Evolutionary conservation across 2,113 vertebrate species (phyloP), one percentile per base, ranked within the genome.

Genomic region (Acrocephalus kingi): DNA sequence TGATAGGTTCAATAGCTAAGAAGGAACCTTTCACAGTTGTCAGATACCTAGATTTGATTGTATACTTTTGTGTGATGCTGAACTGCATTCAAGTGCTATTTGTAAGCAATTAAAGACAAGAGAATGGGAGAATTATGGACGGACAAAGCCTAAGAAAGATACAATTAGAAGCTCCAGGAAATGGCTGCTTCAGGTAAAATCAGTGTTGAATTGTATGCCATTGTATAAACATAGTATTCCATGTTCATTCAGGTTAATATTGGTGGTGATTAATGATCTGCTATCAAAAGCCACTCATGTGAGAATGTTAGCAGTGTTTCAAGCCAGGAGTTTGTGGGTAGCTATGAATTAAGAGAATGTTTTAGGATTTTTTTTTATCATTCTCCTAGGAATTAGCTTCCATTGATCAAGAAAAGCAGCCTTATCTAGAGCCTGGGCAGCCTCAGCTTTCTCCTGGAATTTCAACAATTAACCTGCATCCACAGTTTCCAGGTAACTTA

Each of bases 381-480:
- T 94, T 91, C 64, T 95, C 94, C 81, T 58, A 98, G 98, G 98
- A 98, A 97, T 97, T 98, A 84, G 37, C 96, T 94, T 97, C 98
- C 79, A 28, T 98, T 91, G 97, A 98, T 95, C 98, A 95, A 96
- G 98, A 98, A 97, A 99, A 98, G 85, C 98, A 97, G 82, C 90
- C 94, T 72, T 41, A 96, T 96, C 96, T 98, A 93, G 98, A 99
- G 77, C 98, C 98, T 84, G 97, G 98, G 71, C 98, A 98, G 64
- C 98, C 98, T 80, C 99, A 99, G 96, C 98, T 99, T 67, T 99
- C 99, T 92, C 98, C 98, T 49, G 98, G 98, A 90, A 97, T 99
- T 96, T 99, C 98, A 87, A 98, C 98, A 64, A 98, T 99, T 96
- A 98, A 98, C 71, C 97, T 99, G 75, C 98, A 98, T 80, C 98